Percentiles rank a stretch among this genome's conserved stretches.
Conservation (phyloP, 1,140 invertebrate genomes). For the Ips nitidus region DNA sequence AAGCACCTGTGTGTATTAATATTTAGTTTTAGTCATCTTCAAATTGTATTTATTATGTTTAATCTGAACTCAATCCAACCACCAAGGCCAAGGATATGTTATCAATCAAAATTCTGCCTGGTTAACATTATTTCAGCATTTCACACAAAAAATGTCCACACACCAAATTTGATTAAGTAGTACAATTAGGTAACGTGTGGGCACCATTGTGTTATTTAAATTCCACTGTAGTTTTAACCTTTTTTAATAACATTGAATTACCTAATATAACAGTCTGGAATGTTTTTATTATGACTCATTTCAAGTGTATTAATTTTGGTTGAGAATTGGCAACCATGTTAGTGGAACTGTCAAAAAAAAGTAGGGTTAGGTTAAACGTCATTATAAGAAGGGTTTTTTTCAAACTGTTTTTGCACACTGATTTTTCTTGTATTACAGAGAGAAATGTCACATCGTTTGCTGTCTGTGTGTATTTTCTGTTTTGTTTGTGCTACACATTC, state of each 20-base stretch:
- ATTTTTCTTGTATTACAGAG: constrained; percentile 6
- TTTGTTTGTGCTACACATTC: constrained; percentile 72
- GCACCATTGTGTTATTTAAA: constrained; percentile 2
- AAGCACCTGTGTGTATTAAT: too few relatives aligned
- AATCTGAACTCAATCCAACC: too few relatives aligned
- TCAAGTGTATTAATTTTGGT: background rate
- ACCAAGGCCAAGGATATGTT: too few relatives aligned
- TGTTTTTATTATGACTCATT: background rate
- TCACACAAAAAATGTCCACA: too few relatives aligned
- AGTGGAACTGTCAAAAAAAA: background rate
- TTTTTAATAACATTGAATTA: constrained; percentile 1
- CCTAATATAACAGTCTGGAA: background rate
- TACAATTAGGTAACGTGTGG: background rate
- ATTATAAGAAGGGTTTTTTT: background rate
- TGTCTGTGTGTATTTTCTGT: constrained; percentile 78
- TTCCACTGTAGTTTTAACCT: constrained; percentile 1
- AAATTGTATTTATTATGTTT: too few relatives aligned
- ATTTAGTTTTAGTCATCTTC: too few relatives aligned
- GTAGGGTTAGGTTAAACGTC: background rate
- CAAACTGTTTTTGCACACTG: background rate
- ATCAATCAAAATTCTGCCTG: too few relatives aligned
- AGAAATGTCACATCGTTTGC: constrained; percentile 60
- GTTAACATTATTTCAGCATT: too few relatives aligned
- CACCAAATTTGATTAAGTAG: too few relatives aligned
- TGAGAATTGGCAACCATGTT: background rate